phyloP scores from a whole-genome alignment of 1,140 invertebrate genomes.

The Penaeus japonicus region DNA sequence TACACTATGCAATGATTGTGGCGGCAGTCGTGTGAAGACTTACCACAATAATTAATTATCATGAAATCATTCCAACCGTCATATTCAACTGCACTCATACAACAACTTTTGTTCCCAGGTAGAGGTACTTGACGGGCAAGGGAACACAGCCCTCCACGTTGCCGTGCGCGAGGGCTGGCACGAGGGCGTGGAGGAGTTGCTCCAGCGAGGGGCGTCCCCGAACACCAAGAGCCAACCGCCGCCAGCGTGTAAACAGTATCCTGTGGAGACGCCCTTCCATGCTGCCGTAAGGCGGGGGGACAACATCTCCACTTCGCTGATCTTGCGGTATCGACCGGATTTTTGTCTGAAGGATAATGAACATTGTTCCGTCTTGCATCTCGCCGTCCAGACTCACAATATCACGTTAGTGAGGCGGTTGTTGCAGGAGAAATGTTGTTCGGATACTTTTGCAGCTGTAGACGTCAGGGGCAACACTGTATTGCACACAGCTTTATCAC shows the following conservation, averaged over 20 bases:
- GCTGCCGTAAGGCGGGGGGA: neutral
- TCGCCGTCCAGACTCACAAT: neutral
- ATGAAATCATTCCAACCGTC: no score
- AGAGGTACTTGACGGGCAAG: neutral
- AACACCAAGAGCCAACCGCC: neutral
- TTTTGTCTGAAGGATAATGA: conserved; percentile 10
- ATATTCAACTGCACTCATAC: no score
- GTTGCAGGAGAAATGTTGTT: neutral
- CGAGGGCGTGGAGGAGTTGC: neutral
- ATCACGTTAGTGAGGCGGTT: neutral
- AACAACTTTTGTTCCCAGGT: neutral
- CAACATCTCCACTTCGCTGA: neutral
- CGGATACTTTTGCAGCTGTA: neutral
- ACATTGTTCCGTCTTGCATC: neutral
- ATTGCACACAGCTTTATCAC: neutral
- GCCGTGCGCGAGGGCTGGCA: neutral
- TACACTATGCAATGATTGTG: no score
- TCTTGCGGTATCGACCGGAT: neutral
- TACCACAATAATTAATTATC: no score
- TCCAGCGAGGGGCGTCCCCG: neutral
- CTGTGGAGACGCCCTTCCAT: conserved; percentile 3
- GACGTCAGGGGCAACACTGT: neutral
- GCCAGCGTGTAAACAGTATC: neutral
- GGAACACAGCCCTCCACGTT: neutral
- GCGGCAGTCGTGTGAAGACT: no score